Evolutionary conservation across 2,888 invertebrate species (phyloP), one percentile per base, ranked within the genome.

Genomic region (Strigamia maritima): DNA sequence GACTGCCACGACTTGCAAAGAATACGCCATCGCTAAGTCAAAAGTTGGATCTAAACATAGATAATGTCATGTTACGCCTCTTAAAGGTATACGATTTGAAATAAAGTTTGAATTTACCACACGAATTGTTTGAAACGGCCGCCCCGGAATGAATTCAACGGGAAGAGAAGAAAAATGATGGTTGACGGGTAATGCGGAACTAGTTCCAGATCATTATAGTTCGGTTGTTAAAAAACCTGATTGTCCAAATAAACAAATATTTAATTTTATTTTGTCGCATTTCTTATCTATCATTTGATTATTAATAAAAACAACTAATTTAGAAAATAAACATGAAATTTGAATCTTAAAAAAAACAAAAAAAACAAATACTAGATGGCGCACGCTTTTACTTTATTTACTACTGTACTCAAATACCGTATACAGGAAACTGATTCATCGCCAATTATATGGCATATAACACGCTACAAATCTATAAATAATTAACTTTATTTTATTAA

Each of bases 121-220:
- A n/a, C 12, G 60, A 60, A 19, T 60, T 12, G 60, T 60, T 60
- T 60, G 60, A 60, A 60, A 60, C 60, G 60, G 60, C 60, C 60
- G 60, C 60, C 19, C 60, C 14, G 60, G 60, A 60, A 60, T 60
- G 60, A 22, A 44, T 44, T 44, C 3, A 16, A 44, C 8, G 1
- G 60, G 60, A 60, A 60, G 60, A 19, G 12, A 14, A 60, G 22
- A 24, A 0, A 60, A 60, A 8, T 22, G 19, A 83, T 88, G 90
- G 83, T 88, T 96, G 82, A 90, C 97, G 89, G 87, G 86, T 82
- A 90, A 89, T 83, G 93, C 92, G 82, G 44, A 44, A 44, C 44
- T 1, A n/a, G 44, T 16, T 44, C 44, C 44, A 16, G 44, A 16
- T 44, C 16, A 16, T 6, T 35, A n/a, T n/a, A n/a, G 35, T 6